Evolutionary conservation across 2,888 invertebrate species (phyloP).

Genomic region (Lasioglossum villosulum): DNA sequence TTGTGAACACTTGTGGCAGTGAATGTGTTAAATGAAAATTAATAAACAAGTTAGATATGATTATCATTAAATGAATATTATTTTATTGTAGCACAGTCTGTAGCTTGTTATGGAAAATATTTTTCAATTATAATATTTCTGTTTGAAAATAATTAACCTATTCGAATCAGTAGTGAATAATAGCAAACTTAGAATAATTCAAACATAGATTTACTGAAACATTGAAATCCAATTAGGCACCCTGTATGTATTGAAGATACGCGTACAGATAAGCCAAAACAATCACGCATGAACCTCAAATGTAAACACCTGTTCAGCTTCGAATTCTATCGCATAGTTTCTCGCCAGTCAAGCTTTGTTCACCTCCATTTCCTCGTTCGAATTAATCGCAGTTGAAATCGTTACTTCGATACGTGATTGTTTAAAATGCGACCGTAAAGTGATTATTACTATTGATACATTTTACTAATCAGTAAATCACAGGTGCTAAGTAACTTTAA

Average conservation of each 20-base stretch:
- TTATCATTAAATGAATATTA: not conserved
- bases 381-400: not conserved
- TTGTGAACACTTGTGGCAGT: too few species aligned
- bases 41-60: not conserved
- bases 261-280: not conserved
- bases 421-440: conserved; percentile 1
- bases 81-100: not conserved
- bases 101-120: not conserved
- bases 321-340: not conserved
- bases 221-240: not conserved
- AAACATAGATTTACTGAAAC: not conserved
- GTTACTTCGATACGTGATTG: not conserved
- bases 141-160: not conserved
- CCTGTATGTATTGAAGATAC: not conserved
- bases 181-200: not conserved
- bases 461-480: not conserved
- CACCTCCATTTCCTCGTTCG: not conserved
- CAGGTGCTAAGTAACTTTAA: not conserved
- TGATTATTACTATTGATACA: not conserved
- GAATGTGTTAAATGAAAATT: not conserved
- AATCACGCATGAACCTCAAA: not conserved
- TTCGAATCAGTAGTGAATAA: not conserved
- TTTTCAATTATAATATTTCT: not conserved
- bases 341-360: conserved; percentile 21
- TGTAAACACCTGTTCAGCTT: conserved; percentile 31